phyloP scores from a whole-genome alignment of 2,888 invertebrate genomes.

The Drosophila merina region DNA sequence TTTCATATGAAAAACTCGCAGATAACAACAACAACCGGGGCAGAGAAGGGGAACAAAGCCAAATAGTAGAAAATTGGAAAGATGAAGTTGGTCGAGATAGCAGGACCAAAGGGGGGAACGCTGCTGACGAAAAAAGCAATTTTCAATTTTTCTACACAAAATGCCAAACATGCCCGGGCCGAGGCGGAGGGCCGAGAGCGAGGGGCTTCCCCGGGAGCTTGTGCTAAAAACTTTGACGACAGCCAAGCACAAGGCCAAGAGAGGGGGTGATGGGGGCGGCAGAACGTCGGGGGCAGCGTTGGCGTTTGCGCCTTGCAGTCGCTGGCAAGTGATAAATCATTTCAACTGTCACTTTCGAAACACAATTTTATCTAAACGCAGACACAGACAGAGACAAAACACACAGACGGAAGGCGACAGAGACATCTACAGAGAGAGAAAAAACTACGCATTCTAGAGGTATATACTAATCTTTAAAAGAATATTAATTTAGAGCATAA shows the following conservation, averaged over 20 bases:
- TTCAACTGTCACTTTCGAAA: conserved; percentile 84
- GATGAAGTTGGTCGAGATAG: conserved; percentile 73
- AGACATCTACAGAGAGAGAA: conserved; percentile 34
- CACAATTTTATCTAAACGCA: conserved; percentile 84
- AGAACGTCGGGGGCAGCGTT: conserved; percentile 30
- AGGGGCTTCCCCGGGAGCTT: conserved; percentile 47
- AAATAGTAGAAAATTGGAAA: conserved; percentile 81
- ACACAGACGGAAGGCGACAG: conserved; percentile 26
- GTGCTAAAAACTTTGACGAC: conserved; percentile 83
- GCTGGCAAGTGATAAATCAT: conserved; percentile 83
- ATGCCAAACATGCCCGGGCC: conserved; percentile 59
- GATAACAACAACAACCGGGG: conserved; percentile 37
- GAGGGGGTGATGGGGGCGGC: neutral
- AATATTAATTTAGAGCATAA: too few species aligned
- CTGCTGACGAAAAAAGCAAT: conserved; percentile 74
- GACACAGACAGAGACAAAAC: conserved; percentile 46
- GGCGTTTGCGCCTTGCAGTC: conserved; percentile 70
- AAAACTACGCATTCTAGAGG: neutral
- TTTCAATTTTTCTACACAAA: conserved; percentile 77
- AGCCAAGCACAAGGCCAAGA: conserved; percentile 45
- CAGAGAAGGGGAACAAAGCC: conserved; percentile 57
- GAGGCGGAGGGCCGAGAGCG: neutral
- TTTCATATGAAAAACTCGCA: conserved; percentile 70
- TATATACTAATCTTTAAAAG: too few species aligned
- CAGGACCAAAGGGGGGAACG: conserved; percentile 37